A percentile compares a stretch with the other conserved stretches of the same genome.
Evolutionary conservation across 2,888 invertebrate genomes (phyloP).

Genomic region (Acleris cristana): DNA sequence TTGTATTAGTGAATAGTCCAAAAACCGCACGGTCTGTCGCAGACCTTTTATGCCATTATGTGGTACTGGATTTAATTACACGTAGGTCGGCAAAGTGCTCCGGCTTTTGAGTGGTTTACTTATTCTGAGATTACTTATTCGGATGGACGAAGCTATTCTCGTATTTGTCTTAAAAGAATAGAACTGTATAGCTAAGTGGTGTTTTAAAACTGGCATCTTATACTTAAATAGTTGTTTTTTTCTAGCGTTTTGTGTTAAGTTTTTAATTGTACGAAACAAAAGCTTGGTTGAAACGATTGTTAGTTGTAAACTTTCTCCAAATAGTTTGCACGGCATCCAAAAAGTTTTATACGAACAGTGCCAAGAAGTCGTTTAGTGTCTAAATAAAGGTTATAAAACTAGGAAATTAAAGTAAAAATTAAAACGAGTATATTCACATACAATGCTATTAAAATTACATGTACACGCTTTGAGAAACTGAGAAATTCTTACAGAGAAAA

Average conservation of each 20-base stretch:
- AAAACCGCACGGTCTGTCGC: neutral
- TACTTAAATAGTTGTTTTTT: neutral
- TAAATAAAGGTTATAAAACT: too few species aligned
- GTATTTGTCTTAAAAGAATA: conserved; percentile 26
- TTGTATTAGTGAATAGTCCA: neutral
- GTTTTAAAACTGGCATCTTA: neutral
- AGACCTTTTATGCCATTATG: conserved; percentile 14
- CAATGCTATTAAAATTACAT: too few species aligned
- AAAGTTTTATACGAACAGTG: too few species aligned
- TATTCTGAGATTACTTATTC: conserved; percentile 29
- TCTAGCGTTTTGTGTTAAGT: neutral
- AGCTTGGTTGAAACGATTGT: too few species aligned
- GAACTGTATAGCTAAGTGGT: neutral
- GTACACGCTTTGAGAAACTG: too few species aligned
- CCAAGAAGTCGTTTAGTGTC: too few species aligned
- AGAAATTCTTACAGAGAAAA: too few species aligned
- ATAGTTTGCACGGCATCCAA: too few species aligned
- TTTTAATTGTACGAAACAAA: neutral
- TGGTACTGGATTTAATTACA: conserved; percentile 27
- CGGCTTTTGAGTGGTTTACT: conserved; percentile 32
- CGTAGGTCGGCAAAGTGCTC: conserved; percentile 14
- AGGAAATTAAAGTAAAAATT: too few species aligned
- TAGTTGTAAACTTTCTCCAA: too few species aligned
- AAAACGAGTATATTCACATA: too few species aligned
- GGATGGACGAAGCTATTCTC: conserved; percentile 20